Base-by-base conservation (phyloP, 2,888 invertebrate species). In the Phortica magna region DNA sequence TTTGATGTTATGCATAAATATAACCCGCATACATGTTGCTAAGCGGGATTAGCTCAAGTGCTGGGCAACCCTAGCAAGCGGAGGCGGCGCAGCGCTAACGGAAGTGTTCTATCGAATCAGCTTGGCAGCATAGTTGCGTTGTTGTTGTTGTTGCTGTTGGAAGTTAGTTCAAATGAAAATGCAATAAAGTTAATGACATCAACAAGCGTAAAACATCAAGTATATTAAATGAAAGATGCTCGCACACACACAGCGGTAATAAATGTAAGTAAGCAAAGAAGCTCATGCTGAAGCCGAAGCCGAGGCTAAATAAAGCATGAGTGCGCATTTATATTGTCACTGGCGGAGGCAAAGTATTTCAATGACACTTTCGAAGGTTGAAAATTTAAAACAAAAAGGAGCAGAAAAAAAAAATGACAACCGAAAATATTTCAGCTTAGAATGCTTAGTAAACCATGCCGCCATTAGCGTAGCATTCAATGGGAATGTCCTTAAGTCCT, bases 161-260 rank as follows among this genome's bases (percentile, higher is more conserved):
- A 61, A 22, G 59, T 59, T 10, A 59, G 17, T 17, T 61, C 77
- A 74, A 77, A 80, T 78, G 84, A 81, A 83, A 87, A 86, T 86
- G 87, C 87, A 86, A 86, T 86, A 86, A 71, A 85, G 85, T 85
- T 86, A 86, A 87, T 86, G 85, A 84, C 83, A 85, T 85, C 81
- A 87, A 78, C 78, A 74, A 73, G 73, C 73, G 75, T 41, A 72
- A 75, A 75, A 75, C 41, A 70, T 70, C 59, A 59, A 70, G 59
- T 70, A 74, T 55, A 74, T 67, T 67, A 48, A 75, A 68, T 59
- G 59, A 22, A 65, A 65, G 19, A 42, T 19, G 42, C 70, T 19
- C 84, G 81, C 31, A 31, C 31, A 31, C 31, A 31, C 1, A 31
- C 3, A 31, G 3, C 1, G 31, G 31, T 31, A 31, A 31, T 31